Conservation (phyloP, 37 sponge, comb jelly and placozoan genomes). For the Aphrocallistes beatrix region DNA sequence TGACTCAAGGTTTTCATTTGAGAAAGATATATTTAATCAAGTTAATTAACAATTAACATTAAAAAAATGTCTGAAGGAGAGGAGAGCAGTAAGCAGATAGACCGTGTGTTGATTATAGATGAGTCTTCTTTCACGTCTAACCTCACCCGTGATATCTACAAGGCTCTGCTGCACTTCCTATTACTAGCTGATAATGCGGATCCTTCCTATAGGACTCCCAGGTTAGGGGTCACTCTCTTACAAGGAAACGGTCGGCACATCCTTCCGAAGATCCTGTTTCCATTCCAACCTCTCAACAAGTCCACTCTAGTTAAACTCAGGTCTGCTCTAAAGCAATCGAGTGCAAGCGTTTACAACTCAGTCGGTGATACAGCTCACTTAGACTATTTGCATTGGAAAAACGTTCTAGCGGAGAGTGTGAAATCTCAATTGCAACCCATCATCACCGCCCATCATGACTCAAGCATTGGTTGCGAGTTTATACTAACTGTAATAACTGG, state of each 20-base stretch:
- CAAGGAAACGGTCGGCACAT: not conserved
- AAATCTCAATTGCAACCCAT: not conserved
- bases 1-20: too few relatives aligned
- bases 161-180: not conserved
- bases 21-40: too few relatives aligned
- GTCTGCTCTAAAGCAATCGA: not conserved
- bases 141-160: not conserved
- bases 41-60: not conserved
- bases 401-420: not conserved
- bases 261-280: not conserved
- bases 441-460: not conserved
- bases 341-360: not conserved
- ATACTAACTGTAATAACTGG: not conserved
- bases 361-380: not conserved
- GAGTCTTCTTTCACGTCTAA: not conserved
- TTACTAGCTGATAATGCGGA: not conserved
- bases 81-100: not conserved
- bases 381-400: not conserved
- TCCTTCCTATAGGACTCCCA: not conserved
- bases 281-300: slow-evolving; percentile 7
- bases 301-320: not conserved
- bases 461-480: not conserved
- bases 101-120: not conserved
- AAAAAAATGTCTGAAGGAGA: not conserved
- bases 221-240: not conserved